Evolutionary conservation across 2,888 invertebrate genomes (phyloP), one percentile per base, ranked within the genome.

Genomic region (Brachypalpus laphriformis): DNA sequence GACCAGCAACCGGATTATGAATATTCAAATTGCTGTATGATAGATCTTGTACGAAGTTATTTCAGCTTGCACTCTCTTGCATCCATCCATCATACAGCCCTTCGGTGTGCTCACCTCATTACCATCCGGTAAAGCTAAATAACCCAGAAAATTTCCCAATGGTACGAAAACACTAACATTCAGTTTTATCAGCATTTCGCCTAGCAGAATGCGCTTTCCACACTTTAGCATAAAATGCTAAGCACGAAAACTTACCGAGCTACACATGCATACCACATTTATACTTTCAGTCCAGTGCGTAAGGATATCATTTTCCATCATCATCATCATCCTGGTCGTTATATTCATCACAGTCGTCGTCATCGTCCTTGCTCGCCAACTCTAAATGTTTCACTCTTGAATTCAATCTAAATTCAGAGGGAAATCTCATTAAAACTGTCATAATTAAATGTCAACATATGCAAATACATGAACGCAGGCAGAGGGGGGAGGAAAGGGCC

Each of bases 401-500:
- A 83, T 87, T 85, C 80, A 85, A 87, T 87, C 75, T 76, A 80
- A 76, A 83, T 86, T 86, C 77, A 87, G 82, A 78, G 87, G 87
- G 87, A 88, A 89, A 89, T 87, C 89, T 89, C 86, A 88, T 89
- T 89, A 88, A 88, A 88, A 88, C 87, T 87, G 87, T 88, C 87
- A 87, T 89, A 89, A 89, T 89, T 89, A 89, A 89, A 89, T 88
- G 89, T 88, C 88, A 89, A 88, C 88, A 89, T 89, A 89, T 88
- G 88, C 90, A 89, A 89, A 88, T 87, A 89, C 81, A 87, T 88
- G 88, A 87, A 75, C 81, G 57, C 77, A 47, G 22, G 63, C 61
- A 16, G 81, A 68, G 14, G 11, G 45, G 51, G 57, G 22, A 71
- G n/a, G n/a, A n/a, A n/a, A n/a, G n/a, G n/a, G n/a, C 56, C 37